Conservation (phyloP, 1,140 invertebrate species). For the Telenomus remus region DNA sequence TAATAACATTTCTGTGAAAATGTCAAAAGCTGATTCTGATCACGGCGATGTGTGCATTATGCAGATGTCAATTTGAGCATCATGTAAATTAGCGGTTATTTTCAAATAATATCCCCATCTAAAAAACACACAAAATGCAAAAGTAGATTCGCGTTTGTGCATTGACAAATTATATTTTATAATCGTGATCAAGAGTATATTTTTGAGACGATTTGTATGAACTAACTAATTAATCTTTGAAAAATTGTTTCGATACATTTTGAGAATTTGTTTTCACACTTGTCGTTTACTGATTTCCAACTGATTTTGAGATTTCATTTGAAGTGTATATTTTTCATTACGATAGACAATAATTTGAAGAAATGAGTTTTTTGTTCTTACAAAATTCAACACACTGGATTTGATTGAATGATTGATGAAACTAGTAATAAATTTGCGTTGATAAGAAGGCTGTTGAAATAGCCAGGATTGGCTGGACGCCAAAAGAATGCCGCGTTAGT, state of each 20-base stretch:
- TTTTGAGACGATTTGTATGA: slow-evolving; percentile 14
- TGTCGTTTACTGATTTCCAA: too few relatives aligned
- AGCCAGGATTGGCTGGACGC: slow-evolving; percentile 41
- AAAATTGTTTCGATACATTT: too few relatives aligned
- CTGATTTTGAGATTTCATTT: too few relatives aligned
- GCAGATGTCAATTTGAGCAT: slow-evolving; percentile 2
- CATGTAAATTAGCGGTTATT: not conserved
- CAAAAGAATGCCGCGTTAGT: slow-evolving; percentile 70
- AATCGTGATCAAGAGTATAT: slow-evolving; percentile 10
- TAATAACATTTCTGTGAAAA: not conserved
- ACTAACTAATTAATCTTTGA: too few relatives aligned
- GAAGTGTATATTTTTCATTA: too few relatives aligned
- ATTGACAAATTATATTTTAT: slow-evolving; percentile 24
- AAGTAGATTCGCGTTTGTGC: slow-evolving; percentile 10
- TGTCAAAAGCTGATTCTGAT: slow-evolving; percentile 9
- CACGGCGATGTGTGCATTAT: slow-evolving; percentile 10
- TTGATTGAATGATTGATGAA: slow-evolving; percentile 34
- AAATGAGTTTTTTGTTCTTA: too few relatives aligned
- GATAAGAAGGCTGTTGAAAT: slow-evolving; percentile 40
- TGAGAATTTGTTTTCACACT: too few relatives aligned
- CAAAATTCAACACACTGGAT: slow-evolving; percentile 13
- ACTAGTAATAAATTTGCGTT: slow-evolving; percentile 29
- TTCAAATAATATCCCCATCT: not conserved
- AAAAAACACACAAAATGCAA: not conserved
- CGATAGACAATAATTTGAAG: too few relatives aligned